A percentile compares a stretch with the other conserved stretches of the same genome.
These are phyloP conservation scores for Lasioglossum vierecki DNA, from an alignment of 2,888 invertebrate genomes.

Conservation along the genomic window DNA sequence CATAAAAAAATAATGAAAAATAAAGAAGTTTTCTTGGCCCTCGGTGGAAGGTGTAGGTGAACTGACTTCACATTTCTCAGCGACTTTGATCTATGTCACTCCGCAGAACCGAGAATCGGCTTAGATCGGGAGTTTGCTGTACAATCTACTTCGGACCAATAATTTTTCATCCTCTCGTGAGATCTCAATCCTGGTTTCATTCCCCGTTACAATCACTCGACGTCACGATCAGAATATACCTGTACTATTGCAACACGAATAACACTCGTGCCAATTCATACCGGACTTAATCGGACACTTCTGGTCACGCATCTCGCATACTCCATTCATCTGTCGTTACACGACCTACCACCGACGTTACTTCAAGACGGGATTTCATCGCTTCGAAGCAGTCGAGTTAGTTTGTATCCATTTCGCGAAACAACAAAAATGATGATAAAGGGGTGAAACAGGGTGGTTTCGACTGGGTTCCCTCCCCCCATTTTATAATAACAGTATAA, in stretches of 20 bases:
- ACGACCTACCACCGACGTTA: not conserved
- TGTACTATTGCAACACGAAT: not conserved
- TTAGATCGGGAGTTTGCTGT: too few species aligned
- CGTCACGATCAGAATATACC: not conserved
- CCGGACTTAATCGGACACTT: not conserved
- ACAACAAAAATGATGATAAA: not conserved
- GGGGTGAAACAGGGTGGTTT: not conserved
- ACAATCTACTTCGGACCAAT: too few species aligned
- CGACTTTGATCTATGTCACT: too few species aligned
- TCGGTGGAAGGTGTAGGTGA: too few species aligned
- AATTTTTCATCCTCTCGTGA: too few species aligned
- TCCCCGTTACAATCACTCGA: not conserved
- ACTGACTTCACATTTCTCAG: too few species aligned
- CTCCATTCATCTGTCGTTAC: not conserved
- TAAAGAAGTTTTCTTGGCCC: too few species aligned
- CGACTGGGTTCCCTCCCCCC: not conserved
- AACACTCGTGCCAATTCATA: not conserved
- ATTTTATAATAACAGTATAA: slow-evolving; percentile 21
- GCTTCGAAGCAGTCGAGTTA: not conserved
- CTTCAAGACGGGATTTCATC: not conserved
- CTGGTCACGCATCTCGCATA: not conserved
- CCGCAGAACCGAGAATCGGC: too few species aligned
- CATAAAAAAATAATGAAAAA: too few species aligned
- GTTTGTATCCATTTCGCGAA: not conserved
- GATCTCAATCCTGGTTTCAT: not conserved